Evolutionary conservation across 2,113 vertebrate species (phyloP).

Genomic region (Chaetodon auriga): DNA sequence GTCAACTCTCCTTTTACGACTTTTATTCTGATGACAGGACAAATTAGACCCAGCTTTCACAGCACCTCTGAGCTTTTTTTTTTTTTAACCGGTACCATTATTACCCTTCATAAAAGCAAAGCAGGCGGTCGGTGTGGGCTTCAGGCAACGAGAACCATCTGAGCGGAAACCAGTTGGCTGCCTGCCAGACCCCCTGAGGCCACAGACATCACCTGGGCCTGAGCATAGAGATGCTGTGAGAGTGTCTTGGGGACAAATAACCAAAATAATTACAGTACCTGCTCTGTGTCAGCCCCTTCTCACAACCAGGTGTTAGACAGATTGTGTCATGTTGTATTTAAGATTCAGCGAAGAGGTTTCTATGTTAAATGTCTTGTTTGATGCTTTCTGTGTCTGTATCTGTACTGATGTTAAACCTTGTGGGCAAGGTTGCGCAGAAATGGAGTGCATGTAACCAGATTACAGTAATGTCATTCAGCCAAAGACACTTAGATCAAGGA

Average conservation of each 20-base stretch:
- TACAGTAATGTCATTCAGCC: conserved; percentile 32
- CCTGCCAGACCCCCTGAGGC: conserved; percentile 33
- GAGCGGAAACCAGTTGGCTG: conserved; percentile 40
- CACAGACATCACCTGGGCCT: conserved; percentile 51
- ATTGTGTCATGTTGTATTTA: conserved; percentile 28
- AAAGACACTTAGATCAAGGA: conserved; percentile 31
- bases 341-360: background rate
- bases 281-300: conserved; percentile 2
- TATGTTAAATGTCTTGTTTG: background rate
- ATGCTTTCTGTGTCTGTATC: background rate
- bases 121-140: conserved; percentile 4
- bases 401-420: background rate
- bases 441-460: conserved; percentile 15
- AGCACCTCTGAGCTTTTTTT: conserved; percentile 5
- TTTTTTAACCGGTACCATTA: conserved; percentile 11
- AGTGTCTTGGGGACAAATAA: conserved; percentile 49
- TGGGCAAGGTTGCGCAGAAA: background rate
- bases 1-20: conserved; percentile 42
- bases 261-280: conserved; percentile 43
- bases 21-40: conserved; percentile 32
- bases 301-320: conserved; percentile 40
- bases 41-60: conserved; percentile 40
- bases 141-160: conserved; percentile 37
- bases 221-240: background rate
- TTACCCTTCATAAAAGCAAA: conserved; percentile 48